Percentiles rank a stretch among this genome's conserved stretches.
Conservation (phyloP, 2,113 vertebrate species). For the Periophthalmus modestus region DNA sequence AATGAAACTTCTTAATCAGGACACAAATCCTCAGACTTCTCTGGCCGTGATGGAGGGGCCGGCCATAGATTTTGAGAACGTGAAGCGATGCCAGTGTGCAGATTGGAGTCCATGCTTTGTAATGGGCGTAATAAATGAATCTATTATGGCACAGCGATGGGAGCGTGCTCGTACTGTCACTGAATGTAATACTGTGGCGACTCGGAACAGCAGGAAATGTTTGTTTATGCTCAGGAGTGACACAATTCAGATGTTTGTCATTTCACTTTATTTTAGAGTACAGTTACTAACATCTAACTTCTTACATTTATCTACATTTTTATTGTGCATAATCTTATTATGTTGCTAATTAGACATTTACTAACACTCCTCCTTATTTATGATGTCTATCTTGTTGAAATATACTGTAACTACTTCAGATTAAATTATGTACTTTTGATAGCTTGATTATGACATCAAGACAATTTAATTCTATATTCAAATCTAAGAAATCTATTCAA, state of each 20-base stretch:
- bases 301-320: too few species aligned
- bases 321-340: too few species aligned
- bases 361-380: too few species aligned
- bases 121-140: slow-evolving; percentile 17
- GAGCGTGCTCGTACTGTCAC: background rate
- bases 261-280: slow-evolving; percentile 2
- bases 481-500: too few species aligned
- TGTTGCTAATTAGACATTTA: too few species aligned
- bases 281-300: too few species aligned
- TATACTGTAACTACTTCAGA: too few species aligned
- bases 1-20: slow-evolving; percentile 48
- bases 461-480: too few species aligned
- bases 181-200: slow-evolving; percentile 8
- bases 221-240: slow-evolving; percentile 1
- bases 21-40: slow-evolving; percentile 29
- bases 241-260: background rate
- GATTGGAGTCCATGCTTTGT: background rate
- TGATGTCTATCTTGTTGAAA: too few species aligned
- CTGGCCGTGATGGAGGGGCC: slow-evolving; percentile 10
- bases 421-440: too few species aligned
- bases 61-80: slow-evolving; percentile 13
- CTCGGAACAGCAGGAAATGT: slow-evolving; percentile 12
- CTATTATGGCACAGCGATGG: background rate
- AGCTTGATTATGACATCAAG: too few species aligned
- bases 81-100: background rate